A percentile compares a stretch with the other conserved stretches of the same genome.
Evolutionary conservation across 2,888 invertebrate genomes (phyloP).

Genomic region (Mythimna pallens): DNA sequence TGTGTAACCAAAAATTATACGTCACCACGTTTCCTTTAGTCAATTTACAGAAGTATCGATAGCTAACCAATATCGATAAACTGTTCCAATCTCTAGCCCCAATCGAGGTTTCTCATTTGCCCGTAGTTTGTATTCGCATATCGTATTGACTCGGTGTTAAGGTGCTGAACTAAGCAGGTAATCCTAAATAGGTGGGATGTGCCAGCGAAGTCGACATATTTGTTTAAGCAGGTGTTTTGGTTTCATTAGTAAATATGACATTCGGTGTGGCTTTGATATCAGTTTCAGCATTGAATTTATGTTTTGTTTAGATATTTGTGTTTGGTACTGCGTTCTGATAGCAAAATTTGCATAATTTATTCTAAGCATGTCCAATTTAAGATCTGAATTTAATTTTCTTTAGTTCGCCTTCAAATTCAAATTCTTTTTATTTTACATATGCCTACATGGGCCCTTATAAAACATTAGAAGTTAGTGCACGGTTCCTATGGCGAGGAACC

Average conservation of each 20-base stretch:
- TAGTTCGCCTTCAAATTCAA: no score
- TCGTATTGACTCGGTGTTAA: constrained; percentile 39
- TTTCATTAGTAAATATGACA: constrained; percentile 17
- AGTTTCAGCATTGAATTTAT: not conserved
- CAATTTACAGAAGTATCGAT: not conserved
- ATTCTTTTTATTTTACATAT: no score
- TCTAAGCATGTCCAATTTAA: not conserved
- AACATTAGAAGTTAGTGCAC: no score
- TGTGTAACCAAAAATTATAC: no score
- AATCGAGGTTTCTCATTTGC: constrained; percentile 34
- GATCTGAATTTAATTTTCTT: no score
- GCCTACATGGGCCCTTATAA: no score
- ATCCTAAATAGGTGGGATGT: constrained; percentile 35
- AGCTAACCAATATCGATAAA: constrained; percentile 9
- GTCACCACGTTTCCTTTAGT: no score
- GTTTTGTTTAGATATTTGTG: not conserved
- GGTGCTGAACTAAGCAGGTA: constrained; percentile 26
- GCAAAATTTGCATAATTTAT: not conserved
- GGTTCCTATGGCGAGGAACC: no score
- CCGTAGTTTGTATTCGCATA: constrained; percentile 38
- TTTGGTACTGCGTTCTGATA: no score
- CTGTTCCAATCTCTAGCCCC: constrained; percentile 18
- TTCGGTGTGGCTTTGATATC: not conserved
- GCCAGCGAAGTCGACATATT: not conserved
- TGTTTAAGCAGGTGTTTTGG: constrained; percentile 10